Conservation (phyloP, 2,888 invertebrate species). For the Phalera bucephala region DNA sequence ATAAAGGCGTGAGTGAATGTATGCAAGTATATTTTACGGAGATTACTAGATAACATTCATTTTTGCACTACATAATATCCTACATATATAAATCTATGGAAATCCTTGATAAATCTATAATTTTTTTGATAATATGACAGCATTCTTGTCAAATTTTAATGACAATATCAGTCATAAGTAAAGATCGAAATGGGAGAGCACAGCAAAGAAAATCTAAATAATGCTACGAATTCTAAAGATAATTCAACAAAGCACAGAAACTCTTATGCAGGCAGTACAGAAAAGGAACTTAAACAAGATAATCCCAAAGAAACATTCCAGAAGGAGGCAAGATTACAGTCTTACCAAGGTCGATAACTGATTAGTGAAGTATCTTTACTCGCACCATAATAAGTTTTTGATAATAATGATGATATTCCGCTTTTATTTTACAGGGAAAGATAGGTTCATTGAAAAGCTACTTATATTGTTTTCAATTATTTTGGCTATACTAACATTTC, state of each 20-base stretch:
- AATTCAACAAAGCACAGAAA: not conserved
- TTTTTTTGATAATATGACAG: no score
- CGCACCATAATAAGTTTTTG: no score
- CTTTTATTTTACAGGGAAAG: constrained; percentile 33
- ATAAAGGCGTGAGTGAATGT: no score
- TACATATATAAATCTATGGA: no score
- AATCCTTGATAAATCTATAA: no score
- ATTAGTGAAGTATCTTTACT: no score
- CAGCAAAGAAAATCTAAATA: not conserved
- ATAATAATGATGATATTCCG: not conserved
- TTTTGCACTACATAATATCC: no score
- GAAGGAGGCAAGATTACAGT: constrained; percentile 1
- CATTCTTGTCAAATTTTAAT: no score
- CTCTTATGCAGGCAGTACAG: constrained; percentile 3
- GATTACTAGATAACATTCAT: no score
- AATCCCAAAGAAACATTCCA: constrained; percentile 3
- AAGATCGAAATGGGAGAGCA: not conserved
- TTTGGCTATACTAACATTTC: constrained; percentile 42
- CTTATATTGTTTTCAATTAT: constrained; percentile 41
- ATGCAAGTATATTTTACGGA: no score
- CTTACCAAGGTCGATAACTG: constrained; percentile 3
- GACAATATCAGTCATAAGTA: no score
- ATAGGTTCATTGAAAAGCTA: constrained; percentile 37
- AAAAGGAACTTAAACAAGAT: not conserved
- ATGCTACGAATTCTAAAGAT: not conserved